Evolutionary conservation across 2,888 invertebrate species (phyloP), one percentile per base, ranked within the genome.

Genomic region (Lasioglossum lativentre): DNA sequence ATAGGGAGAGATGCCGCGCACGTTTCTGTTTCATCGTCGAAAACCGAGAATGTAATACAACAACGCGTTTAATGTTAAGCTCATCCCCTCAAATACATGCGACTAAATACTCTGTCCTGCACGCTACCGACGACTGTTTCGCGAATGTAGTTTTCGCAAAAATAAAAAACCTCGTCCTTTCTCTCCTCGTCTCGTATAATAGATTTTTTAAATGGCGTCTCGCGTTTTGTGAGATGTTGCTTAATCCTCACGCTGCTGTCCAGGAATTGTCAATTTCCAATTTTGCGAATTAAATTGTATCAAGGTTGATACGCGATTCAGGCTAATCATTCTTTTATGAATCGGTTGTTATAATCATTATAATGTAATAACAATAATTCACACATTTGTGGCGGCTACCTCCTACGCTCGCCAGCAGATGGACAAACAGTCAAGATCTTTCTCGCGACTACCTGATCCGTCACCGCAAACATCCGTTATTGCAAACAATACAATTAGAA

Each of bases 61-160:
- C 80, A 73, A 56, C 52, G 34, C 52, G 42, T 80, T 83, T 83
- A 83, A 75, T 27, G 72, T 75, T 63, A 6, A 42, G 72, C 66
- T 66, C 47, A 47, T 40, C 0, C 27, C 16, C 10, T 40, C 42
- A 16, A 66, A 75, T 71, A 40, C n/a, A 63, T 47, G 68, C 47
- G 76, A 75, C 30, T 45, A 80, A 80, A 73, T 42, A 27, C 30
- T 47, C 63, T 8, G 42, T 23, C 19, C 19, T 52, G 27, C 27
- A n/a, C 6, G 27, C 30, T 42, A 75, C 72, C 52, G 47, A 72
- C 34, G 23, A 66, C 71, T 59, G 30, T 23, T 42, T 23, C 42
- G n/a, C 45, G 59, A 52, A 27, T 30, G 63, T 47, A 23, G 42
- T 66, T 38, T 63, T n/a, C 42, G 52, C 27, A 16, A 56, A 56